Base-by-base conservation (phyloP, 2,113 vertebrate genomes). In the Nerophis ophidion region DNA sequence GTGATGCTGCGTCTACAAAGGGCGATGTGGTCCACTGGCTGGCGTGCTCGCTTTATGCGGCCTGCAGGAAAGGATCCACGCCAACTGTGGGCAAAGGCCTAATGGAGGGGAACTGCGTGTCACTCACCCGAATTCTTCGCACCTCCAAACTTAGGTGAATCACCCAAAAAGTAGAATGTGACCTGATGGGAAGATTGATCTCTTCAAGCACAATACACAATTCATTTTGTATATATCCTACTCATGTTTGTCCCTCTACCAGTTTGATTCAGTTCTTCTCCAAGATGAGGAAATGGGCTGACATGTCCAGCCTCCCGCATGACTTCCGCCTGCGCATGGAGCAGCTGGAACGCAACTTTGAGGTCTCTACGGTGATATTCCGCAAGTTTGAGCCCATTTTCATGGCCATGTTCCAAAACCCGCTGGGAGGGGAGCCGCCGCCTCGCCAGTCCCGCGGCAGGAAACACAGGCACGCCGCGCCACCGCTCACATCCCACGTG, bases 201-300 rank as follows among this genome's bases (percentile, higher is more conserved):
- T 26, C 26, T 26, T 3, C 26, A 26, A 26, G 26, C 26, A 26
- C 26, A 26, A 26, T 26, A 26, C 26, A 26, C 3, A 1, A 26
- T 26, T 26, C 19, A 26, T 26, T 26, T 26, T 26, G 2, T 26
- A 26, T 26, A 26, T 11, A 51, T 17, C 52, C 6, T 4, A 14
- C 26, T 34, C 4, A 11, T 4, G 51, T 33, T 6, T 14, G 5
- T 44, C 1, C 42, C 17, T 26, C 12, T 34, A 6, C 42, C 79
- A 98, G 96, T 77, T 88, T 99, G 78, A 98, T 99, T 84, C 93
- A 98, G 89, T 99, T 99, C 90, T 99, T 99, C 88, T 96, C 87
- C 58, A 99, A 99, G 88, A 99, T 99, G 94, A 97, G 93, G 87
- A 98, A 97, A 56, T 99, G 97, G 97, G 92, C 95, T 54, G 94